Evolutionary conservation across 2,888 invertebrate species (phyloP), one percentile per base, ranked within the genome.

Genomic region (Scaptomyza cyrtandrae): DNA sequence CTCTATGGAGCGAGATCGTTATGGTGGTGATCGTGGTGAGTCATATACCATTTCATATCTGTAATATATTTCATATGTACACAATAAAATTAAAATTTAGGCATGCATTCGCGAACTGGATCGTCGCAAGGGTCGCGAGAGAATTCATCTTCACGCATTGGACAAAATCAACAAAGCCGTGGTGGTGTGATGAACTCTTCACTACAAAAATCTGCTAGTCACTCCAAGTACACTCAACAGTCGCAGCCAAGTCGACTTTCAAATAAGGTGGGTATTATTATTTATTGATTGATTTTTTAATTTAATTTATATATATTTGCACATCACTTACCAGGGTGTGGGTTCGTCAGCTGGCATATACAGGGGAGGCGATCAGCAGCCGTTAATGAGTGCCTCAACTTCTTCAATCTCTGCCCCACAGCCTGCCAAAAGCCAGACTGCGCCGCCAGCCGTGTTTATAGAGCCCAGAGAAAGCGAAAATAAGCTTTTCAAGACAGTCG

Each of bases 121-220:
- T 94, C 94, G 48, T 94, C 94, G 67, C 94, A 94, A 67, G 90
- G 93, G 10, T 93, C 93, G 5, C 90, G 92, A 33, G 93, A 93
- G 73, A 93, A 86, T 55, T 92, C 92, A 0, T 88, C 91, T 2
- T 90, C 92, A 3, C 88, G 91, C 16, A 80, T 75, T 60, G 71
- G 72, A 16, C 91, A 89, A 60, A 84, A 85, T 48, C 57, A 70
- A 27, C 74, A 71, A 60, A 76, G 73, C 65, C 84, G 89, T 27
- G 74, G 82, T 27, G 74, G 82, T 56, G 71, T 90, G 64, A 86
- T 86, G 89, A 86, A 84, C 73, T 68, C 89, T 37, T 73, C 85
- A 57, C 74, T 90, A 70, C 89, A 88, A 75, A 90, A 93, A 88
- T 89, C 93, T 90, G 70, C 90, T 88, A 91, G 90, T 90, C 91